Evolutionary conservation across 2,113 vertebrate genomes (phyloP), one percentile per base, ranked within the genome.

Genomic region (Eulemur macaco): DNA sequence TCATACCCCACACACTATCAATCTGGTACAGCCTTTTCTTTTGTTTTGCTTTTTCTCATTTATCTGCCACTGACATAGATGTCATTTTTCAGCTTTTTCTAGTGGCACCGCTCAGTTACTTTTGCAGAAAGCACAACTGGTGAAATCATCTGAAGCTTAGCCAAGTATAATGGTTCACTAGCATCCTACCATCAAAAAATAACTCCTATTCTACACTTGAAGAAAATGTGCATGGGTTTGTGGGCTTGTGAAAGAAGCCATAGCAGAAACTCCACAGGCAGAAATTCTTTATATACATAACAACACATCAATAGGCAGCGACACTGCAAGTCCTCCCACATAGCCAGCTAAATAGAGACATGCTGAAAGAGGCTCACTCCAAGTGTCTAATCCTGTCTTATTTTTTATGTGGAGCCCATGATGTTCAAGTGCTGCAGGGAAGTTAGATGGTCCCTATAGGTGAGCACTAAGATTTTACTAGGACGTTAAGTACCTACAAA

Each of bases 141-240:
- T 66, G 58, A 97, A 93, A 95, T 91, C 56, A 77, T 93, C 78
- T 89, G 83, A 96, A 95, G 50, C 93, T 93, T 91, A 94, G 74
- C 50, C 50, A 96, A n/a, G 71, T 71, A 58, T 63, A 93, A 93
- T 95, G 31, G 37, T 68, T 95, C 29, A 80, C 81, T 50, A 73
- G 81, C 8, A 81, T 25, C 71, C 89, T 68, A 82, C 25, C 37
- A 92, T 90, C 76, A 86, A 92, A 73, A 96, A 87, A 77, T 89
- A 63, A 80, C 76, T 91, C 52, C 29, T 87, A 42, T 42, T 86
- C 60, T 64, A 50, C 9, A 85, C 39, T 90, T 85, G 66, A 94
- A 77, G 91, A 82, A 83, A 96, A 92, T 0, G 6, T 63, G 66
- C 47, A 88, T 86, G 77, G 47, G 60, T 95, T 29, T 94, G 34